A percentile compares a stretch with the other conserved stretches of the same genome.
phyloP scores from a whole-genome alignment of 2,113 vertebrate species.

The Stomatorhinus ivindoensis region DNA sequence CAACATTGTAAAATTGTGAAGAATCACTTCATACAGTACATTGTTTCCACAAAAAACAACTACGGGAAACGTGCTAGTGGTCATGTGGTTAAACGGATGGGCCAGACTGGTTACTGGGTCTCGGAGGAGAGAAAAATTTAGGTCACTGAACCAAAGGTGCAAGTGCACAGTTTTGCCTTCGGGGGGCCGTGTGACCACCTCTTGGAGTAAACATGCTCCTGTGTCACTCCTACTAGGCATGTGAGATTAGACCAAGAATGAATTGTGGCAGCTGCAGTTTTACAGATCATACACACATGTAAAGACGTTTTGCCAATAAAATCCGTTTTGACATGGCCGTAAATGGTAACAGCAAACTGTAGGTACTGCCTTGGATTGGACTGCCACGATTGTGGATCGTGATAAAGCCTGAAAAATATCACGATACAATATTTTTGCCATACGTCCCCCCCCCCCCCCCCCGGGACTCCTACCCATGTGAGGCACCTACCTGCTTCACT shows the following conservation, averaged over 20 bases:
- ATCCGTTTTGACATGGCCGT: neutral
- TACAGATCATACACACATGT: neutral
- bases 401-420: neutral
- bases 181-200: neutral
- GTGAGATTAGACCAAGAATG: neutral
- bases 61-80: neutral
- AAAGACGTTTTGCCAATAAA: neutral
- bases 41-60: neutral
- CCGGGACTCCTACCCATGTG: neutral
- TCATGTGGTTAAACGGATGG: neutral
- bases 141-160: neutral
- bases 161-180: neutral
- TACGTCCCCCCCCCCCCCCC: neutral
- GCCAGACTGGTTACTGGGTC: neutral
- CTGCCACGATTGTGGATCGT: neutral
- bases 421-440: neutral
- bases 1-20: neutral
- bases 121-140: neutral
- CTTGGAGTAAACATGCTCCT: neutral
- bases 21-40: neutral
- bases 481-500: conserved; percentile 77
- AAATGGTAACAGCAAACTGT: neutral
- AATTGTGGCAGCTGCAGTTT: neutral
- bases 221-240: neutral
- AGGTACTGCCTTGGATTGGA: neutral